phyloP scores from a whole-genome alignment of 2,797 vertebrate species.

The Phyllotis vaccarum region DNA sequence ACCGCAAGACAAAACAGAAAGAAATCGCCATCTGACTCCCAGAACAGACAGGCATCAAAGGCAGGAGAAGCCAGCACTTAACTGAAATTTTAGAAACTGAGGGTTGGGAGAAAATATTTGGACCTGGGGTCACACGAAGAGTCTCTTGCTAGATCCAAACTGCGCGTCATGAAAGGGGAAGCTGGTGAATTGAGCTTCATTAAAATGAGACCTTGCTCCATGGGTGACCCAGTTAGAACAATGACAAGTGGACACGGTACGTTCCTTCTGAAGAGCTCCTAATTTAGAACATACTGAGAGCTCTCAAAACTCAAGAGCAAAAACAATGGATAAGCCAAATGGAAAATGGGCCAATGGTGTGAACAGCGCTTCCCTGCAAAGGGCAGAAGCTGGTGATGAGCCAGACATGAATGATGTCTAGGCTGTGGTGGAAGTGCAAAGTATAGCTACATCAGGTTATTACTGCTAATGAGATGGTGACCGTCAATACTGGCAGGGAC shows the following conservation, averaged over 20 bases:
- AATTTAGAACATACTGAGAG: not conserved
- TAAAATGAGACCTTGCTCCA: not conserved
- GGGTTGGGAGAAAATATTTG: not conserved
- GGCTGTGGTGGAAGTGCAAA: not conserved
- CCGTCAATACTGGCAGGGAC: not conserved
- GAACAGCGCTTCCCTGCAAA: not conserved
- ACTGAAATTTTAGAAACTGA: not conserved
- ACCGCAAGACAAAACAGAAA: not conserved
- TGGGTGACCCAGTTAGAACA: not conserved
- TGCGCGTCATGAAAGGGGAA: not conserved
- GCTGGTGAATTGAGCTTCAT: not conserved
- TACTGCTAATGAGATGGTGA: not conserved
- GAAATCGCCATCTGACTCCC: not conserved
- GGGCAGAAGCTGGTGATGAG: not conserved
- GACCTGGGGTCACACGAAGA: not conserved
- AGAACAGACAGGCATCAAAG: rapidly evolving
- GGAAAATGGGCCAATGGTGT: not conserved
- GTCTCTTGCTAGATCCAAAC: not conserved
- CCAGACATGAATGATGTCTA: not conserved
- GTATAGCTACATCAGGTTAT: too few species aligned
- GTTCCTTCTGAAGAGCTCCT: not conserved
- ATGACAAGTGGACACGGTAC: not conserved
- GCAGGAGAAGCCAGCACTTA: not conserved
- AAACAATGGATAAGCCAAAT: not conserved
- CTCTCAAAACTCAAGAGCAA: not conserved